A percentile compares a stretch with the other conserved stretches of the same genome.
Conservation (phyloP, 2,888 invertebrate genomes). For the Acanthosepion lycidas region DNA sequence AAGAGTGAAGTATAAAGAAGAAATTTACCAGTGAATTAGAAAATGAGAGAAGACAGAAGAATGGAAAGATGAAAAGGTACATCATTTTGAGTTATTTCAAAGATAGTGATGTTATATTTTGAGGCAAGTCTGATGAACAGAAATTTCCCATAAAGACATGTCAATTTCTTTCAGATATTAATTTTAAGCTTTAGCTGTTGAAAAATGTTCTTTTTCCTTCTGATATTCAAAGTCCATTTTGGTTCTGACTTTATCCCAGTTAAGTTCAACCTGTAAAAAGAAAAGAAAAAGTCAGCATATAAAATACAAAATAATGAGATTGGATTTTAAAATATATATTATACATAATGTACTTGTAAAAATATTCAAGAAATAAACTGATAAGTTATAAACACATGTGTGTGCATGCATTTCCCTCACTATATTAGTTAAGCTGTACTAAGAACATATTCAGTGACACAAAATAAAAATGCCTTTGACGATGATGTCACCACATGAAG, state of each 20-base stretch:
- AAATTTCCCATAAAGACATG: neutral
- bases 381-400: no score
- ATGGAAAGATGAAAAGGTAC: neutral
- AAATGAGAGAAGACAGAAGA: no score
- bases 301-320: neutral
- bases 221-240: conserved; percentile 75
- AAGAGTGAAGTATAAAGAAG: no score
- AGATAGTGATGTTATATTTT: neutral
- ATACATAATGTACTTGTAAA: neutral
- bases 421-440: no score
- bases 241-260: conserved; percentile 76
- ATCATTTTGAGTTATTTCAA: neutral
- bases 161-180: neutral
- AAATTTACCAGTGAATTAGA: no score
- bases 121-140: neutral
- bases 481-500: no score
- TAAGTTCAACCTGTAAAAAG: conserved; percentile 74
- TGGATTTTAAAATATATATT: neutral
- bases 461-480: no score
- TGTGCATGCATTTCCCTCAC: no score
- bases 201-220: conserved; percentile 68
- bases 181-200: neutral
- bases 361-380: neutral
- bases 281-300: neutral
- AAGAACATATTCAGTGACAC: no score